A percentile compares a stretch with the other conserved stretches of the same genome.
These are phyloP conservation scores for Acanthis flammea DNA, from an alignment of 2,797 vertebrate species.

Conservation along the genomic window DNA sequence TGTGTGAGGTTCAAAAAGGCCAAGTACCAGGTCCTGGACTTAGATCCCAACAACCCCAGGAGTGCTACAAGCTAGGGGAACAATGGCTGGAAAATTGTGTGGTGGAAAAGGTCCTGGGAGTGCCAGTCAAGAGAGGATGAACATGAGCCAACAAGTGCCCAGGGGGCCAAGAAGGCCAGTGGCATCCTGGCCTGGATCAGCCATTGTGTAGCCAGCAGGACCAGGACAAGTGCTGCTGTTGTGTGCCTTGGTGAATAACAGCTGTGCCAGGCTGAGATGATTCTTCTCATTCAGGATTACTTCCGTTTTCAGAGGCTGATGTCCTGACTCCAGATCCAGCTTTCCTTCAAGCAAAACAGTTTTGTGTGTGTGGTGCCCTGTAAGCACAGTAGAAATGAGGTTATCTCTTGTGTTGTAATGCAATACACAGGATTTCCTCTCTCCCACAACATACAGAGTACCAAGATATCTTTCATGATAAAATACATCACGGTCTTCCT, in stretches of 20 bases:
- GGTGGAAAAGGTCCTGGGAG: accelerated
- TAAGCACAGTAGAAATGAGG: not conserved
- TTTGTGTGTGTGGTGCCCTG: not conserved
- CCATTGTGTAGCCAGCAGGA: not conserved
- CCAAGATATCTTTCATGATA: not conserved
- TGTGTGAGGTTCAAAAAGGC: not conserved
- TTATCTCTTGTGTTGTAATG: not conserved
- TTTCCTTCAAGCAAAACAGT: not conserved
- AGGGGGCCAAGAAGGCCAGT: not conserved
- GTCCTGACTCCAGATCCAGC: not conserved
- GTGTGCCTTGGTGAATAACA: not conserved
- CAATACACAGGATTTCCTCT: not conserved
- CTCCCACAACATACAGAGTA: not conserved
- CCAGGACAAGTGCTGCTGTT: not conserved
- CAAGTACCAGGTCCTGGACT: not conserved
- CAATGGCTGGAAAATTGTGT: not conserved
- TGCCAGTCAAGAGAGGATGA: too few relatives aligned
- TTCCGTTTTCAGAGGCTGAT: not conserved
- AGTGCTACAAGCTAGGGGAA: not conserved
- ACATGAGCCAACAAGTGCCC: accelerated
- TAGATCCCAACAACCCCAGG: not conserved
- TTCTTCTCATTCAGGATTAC: not conserved
- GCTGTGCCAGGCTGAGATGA: not conserved
- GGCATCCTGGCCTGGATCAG: not conserved
- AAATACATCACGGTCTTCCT: not conserved